Evolutionary conservation across 1,140 invertebrate genomes (phyloP).

Genomic region (Meloidogyne chitwoodi): DNA sequence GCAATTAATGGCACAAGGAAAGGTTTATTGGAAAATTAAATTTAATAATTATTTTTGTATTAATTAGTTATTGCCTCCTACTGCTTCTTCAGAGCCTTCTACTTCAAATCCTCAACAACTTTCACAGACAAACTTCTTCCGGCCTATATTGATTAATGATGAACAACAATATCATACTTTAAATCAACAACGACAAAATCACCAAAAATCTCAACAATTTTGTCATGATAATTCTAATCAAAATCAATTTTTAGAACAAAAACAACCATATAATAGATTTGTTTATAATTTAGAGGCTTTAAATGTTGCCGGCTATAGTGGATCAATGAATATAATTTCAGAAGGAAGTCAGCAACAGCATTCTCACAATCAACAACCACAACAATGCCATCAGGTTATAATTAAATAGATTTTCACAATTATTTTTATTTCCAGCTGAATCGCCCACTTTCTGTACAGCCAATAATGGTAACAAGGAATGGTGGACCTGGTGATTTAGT

Average conservation of each 20-base stretch:
- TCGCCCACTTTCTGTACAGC: constrained; percentile 16
- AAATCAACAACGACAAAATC: neutral
- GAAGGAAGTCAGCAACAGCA: neutral
- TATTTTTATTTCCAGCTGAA: neutral
- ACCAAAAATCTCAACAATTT: neutral
- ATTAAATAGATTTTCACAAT: neutral
- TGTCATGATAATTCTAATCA: neutral
- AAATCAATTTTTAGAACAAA: constrained; percentile 15
- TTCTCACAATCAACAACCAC: neutral
- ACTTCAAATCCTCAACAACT: neutral
- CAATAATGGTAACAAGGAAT: constrained; percentile 9
- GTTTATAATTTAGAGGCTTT: constrained; percentile 20
- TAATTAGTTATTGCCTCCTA: constrained; percentile 1
- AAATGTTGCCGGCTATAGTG: constrained; percentile 18
- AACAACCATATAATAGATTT: neutral
- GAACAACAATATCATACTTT: neutral
- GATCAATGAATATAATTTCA: neutral
- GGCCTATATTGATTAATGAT: constrained; percentile 10
- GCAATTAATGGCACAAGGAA: constrained; percentile 42
- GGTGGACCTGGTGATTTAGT: neutral
- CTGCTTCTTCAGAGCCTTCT: neutral
- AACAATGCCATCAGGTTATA: neutral
- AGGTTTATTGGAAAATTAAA: constrained; percentile 10
- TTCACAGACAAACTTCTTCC: constrained; percentile 21
- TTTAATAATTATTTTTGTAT: neutral